Conservation (phyloP, 2,113 vertebrate genomes). For the Electrona antarctica region DNA sequence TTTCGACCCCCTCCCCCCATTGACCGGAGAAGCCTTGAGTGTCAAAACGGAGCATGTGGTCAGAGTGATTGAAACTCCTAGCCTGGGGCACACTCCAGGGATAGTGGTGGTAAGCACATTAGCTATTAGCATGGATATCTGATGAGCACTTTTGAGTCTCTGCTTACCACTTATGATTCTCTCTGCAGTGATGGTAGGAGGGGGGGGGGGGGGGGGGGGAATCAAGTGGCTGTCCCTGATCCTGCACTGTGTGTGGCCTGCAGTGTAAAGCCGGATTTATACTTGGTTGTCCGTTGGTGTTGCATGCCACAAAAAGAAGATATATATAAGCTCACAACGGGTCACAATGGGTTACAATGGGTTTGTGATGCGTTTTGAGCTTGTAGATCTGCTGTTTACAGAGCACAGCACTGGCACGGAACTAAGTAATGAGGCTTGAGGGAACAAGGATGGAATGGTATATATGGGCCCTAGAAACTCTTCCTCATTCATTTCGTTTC, state of each 20-base stretch:
- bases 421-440: not conserved
- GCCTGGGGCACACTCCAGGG: conserved; percentile 23
- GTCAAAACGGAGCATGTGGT: conserved; percentile 4
- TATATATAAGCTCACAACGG: too few species aligned
- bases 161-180: conserved; percentile 50
- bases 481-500: not conserved
- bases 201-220: conserved; percentile 20
- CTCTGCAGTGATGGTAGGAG: conserved; percentile 34
- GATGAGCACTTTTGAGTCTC: conserved; percentile 56
- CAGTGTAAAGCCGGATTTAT: conserved; percentile 11
- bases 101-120: conserved; percentile 54
- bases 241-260: conserved; percentile 50
- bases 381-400: too few species aligned
- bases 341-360: too few species aligned
- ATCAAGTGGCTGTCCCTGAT: conserved; percentile 80
- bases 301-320: too few species aligned
- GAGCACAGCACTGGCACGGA: too few species aligned
- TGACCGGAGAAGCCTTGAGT: conserved; percentile 9
- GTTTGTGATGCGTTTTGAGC: too few species aligned
- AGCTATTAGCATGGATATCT: conserved; percentile 76
- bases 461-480: conserved; percentile 15
- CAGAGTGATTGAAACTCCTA: conserved; percentile 34
- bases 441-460: conserved; percentile 43
- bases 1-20: conserved; percentile 3
- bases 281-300: too few species aligned